phyloP scores from a whole-genome alignment of 2,888 invertebrate genomes.

The Ophion costatus region DNA sequence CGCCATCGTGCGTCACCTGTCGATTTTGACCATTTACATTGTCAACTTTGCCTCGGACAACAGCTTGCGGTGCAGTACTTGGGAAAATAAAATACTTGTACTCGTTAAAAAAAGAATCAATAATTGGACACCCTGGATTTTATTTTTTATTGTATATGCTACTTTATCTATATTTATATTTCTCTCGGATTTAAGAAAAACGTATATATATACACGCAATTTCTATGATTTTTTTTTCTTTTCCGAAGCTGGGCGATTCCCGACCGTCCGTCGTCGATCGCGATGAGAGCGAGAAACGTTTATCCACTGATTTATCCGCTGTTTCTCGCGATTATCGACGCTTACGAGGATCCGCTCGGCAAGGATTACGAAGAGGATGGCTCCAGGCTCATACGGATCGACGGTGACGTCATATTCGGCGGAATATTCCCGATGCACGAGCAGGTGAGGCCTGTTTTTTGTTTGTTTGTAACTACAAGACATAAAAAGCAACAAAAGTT shows the following conservation, averaged over 20 bases:
- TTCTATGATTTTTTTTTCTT: conserved; percentile 8
- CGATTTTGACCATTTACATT: too few relatives aligned
- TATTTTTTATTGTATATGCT: neutral
- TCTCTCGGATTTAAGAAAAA: neutral
- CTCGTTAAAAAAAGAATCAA: too few relatives aligned
- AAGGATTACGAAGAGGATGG: conserved; percentile 83
- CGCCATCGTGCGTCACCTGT: too few relatives aligned
- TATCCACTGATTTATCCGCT: conserved; percentile 55
- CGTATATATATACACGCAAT: neutral
- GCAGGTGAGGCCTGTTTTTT: conserved; percentile 79
- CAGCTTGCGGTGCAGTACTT: too few relatives aligned
- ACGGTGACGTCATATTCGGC: conserved; percentile 88
- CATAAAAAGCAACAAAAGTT: neutral
- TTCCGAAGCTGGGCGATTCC: conserved; percentile 38
- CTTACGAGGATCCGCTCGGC: conserved; percentile 73
- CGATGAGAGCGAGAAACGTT: conserved; percentile 61
- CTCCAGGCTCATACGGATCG: conserved; percentile 82
- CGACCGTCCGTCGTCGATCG: conserved; percentile 41
- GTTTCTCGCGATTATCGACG: conserved; percentile 68
- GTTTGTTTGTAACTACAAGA: neutral
- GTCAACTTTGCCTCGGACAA: too few relatives aligned
- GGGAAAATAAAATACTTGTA: too few relatives aligned
- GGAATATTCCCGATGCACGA: conserved; percentile 90
- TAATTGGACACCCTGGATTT: too few relatives aligned
- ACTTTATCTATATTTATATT: neutral